Base-by-base conservation (phyloP, 2,888 invertebrate species). In the Drosophila acutilabella region DNA sequence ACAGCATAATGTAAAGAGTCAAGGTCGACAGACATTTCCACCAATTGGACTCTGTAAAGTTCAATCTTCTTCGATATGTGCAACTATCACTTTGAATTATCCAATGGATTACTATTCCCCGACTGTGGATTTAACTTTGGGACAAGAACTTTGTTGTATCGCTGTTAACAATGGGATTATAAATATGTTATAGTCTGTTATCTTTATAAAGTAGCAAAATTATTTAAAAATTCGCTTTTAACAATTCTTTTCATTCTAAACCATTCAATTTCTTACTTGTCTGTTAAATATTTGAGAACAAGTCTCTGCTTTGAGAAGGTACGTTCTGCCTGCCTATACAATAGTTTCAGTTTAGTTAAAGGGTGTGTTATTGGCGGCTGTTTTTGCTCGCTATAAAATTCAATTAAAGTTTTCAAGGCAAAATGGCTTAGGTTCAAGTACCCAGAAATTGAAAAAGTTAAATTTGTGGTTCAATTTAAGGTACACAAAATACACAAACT, bases 1-100 rank as follows among this genome's bases (percentile, higher is more conserved):
- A 72, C 58, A 64, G 47, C 50, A 76, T 75, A 68, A 72, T 68
- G 51, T 14, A 33, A 40, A 30, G 58, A 68, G 76, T 76, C 76
- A 75, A 75, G 72, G 75, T 69, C 77, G 65, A 6, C 44, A 48
- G 30, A 54, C 20, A 48, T 36, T 44, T 36, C 14, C 13, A 50
- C 44, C n/a, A 45, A 68, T 57, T 68, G 47, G 38, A 52, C 45
- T 58, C 54, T 67, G 56, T 23, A 59, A 52, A 44, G 48, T 64
- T 47, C 64, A 60, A 64, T 71, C 51, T 50, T 50, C 36, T 13
- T 36, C n/a, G 11, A 50, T 50, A 41, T 50, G 71, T n/a, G n/a
- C 11, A 52, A 45, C 54, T 52, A 48, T 23, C 52, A 26, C 33
- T 18, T 30, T 50, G 51, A 30, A 62, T 56, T 61, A 53, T 48